Evolutionary conservation across 2,888 invertebrate species (phyloP), one percentile per base, ranked within the genome.

Genomic region (Drosophila austrosaltans): DNA sequence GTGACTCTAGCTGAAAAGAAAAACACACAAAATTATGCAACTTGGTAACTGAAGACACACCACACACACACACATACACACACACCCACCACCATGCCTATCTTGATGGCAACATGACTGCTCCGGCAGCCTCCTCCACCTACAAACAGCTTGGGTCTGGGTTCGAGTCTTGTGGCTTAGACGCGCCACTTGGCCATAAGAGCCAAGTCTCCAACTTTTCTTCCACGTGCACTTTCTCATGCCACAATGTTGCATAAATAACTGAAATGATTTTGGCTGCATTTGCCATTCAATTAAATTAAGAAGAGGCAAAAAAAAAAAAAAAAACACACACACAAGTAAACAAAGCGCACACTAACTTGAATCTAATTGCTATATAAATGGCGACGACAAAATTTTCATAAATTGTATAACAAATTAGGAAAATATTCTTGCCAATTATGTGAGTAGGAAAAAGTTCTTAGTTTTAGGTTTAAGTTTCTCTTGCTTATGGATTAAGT

Each of bases 1-100:
- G 72, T 62, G 57, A 22, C 36, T 54, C 30, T n/a, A 12, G 57
- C 66, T 75, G 81, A 73, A 82, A 77, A 74, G 75, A 77, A 81
- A 79, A 75, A 48, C 48, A 48, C 48, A 48, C 79, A 81, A 86
- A 86, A 82, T 85, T 81, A 82, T 82, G 82, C 86, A 82, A 82
- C 77, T 81, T 82, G 78, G 69, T 63, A 75, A 86, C 72, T 74
- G 78, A 72, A 72, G 79, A 78, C 79, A 78, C 66, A 63, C 58
- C 48, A 48, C 36, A 22, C 48, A 16, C 22, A 77, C 54, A 66
- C 61, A 61, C 53, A 53, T 66, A 56, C 42, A 39, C 36, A 28
- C 40, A 16, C 16, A 22, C 25, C 39, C 22, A 22, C 53, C 60
- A 59, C 16, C 30, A 10, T 36, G 7, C 36, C 7, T 36, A 36